These are phyloP conservation scores for Propithecus coquereli DNA, from an alignment of 2,113 vertebrate species.

Conservation along the genomic window DNA sequence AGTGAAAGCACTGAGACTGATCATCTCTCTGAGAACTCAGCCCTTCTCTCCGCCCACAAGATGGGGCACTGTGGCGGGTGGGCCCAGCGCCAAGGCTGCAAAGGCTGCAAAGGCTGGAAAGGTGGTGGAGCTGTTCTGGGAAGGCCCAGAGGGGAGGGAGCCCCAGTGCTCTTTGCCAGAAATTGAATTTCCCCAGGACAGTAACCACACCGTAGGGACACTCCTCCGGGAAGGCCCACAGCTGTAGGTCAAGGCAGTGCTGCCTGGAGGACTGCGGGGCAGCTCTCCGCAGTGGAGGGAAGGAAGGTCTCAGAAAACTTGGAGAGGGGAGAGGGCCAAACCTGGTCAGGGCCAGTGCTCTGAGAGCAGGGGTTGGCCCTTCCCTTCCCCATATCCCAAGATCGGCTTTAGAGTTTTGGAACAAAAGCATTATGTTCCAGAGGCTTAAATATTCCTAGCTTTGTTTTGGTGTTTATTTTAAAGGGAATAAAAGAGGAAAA, in stretches of 20 bases:
- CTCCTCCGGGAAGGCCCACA: background rate
- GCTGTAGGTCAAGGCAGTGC: too few relatives aligned
- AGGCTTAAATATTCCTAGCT: background rate
- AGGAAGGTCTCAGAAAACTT: background rate
- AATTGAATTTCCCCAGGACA: background rate
- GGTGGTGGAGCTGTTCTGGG: background rate
- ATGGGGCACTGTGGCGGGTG: background rate
- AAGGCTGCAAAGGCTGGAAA: background rate
- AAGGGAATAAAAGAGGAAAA: background rate
- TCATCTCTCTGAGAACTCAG: background rate
- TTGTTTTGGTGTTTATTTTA: slow-evolving; percentile 6
- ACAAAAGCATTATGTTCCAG: background rate
- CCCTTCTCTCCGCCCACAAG: background rate
- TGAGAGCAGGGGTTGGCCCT: background rate
- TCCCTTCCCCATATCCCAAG: background rate
- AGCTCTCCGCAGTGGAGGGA: background rate
- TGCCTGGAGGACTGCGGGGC: background rate
- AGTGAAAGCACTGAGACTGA: background rate
- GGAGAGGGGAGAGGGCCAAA: background rate
- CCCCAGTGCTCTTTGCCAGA: background rate
- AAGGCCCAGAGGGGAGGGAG: background rate
- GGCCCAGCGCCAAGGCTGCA: background rate
- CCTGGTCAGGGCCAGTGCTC: background rate
- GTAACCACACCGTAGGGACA: background rate
- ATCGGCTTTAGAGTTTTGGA: background rate